phyloP scores from a whole-genome alignment of 2,888 invertebrate species.

The Agapostemon virescens region DNA sequence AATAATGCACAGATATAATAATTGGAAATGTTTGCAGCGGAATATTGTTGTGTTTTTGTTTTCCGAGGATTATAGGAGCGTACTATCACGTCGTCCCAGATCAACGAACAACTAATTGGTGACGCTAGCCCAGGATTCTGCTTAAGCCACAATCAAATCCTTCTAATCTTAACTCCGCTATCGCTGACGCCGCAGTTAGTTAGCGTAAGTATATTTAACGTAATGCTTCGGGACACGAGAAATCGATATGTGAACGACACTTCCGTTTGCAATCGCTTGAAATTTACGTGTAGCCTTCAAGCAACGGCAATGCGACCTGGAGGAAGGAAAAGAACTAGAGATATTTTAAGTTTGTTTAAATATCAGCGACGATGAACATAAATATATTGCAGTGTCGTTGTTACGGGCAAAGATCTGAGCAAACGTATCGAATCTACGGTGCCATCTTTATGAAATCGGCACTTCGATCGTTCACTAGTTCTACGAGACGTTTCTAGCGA shows the following conservation, averaged over 20 bases:
- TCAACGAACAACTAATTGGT: background rate
- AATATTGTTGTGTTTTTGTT: background rate
- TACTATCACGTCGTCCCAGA: background rate
- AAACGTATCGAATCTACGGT: no score
- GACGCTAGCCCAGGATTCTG: background rate
- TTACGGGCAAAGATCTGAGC: no score
- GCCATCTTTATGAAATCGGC: no score
- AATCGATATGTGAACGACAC: background rate
- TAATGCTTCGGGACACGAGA: background rate
- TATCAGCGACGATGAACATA: no score
- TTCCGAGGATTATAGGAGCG: background rate
- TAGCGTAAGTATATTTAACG: background rate
- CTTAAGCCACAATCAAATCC: slow-evolving; percentile 4
- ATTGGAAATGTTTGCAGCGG: background rate
- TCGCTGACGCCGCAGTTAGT: background rate
- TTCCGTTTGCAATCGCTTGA: background rate
- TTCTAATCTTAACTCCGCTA: background rate
- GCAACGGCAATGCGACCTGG: background rate
- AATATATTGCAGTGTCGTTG: no score
- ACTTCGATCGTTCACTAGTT: no score
- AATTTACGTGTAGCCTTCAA: background rate
- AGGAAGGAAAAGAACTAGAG: no score
- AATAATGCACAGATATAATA: background rate
- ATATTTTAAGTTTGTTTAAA: no score
- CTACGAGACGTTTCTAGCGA: no score